Conservation (phyloP, 1,140 invertebrate species). For the Drosophila triauraria region DNA sequence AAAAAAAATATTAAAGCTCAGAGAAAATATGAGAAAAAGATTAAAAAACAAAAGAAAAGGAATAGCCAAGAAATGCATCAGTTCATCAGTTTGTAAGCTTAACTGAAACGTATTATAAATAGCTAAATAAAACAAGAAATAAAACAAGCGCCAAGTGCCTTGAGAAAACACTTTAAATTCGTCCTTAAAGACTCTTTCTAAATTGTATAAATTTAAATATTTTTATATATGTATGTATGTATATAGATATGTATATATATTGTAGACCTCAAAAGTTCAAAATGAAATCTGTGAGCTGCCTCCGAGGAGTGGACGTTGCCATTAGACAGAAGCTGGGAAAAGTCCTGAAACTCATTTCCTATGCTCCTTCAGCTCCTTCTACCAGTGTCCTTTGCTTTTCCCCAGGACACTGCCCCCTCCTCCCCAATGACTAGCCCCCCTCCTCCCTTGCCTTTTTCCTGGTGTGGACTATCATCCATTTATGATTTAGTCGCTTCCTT, state of each 20-base stretch:
- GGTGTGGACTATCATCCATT: slow-evolving; percentile 53
- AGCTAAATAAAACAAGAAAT: neutral
- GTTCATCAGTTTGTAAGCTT: neutral
- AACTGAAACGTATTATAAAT: neutral
- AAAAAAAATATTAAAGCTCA: neutral
- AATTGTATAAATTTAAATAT: slow-evolving; percentile 31
- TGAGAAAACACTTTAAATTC: slow-evolving; percentile 1
- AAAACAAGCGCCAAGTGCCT: neutral
- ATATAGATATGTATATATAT: slow-evolving; percentile 3
- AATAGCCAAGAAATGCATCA: neutral
- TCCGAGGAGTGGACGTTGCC: slow-evolving; percentile 34
- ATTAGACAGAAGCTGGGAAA: slow-evolving; percentile 52
- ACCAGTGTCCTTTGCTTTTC: slow-evolving; percentile 9
- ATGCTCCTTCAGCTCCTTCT: slow-evolving; percentile 35
- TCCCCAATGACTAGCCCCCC: slow-evolving; percentile 3
- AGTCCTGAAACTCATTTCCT: slow-evolving; percentile 54
- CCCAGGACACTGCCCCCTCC: slow-evolving; percentile 15
- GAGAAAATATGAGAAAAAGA: neutral
- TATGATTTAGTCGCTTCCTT: slow-evolving; percentile 66
- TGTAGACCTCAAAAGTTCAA: slow-evolving; percentile 40
- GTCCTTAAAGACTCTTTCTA: slow-evolving; percentile 1
- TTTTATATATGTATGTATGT: neutral
- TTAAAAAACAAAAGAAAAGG: neutral
- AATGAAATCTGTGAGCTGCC: slow-evolving; percentile 44
- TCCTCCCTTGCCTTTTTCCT: neutral